These are phyloP conservation scores for Bombyx mori DNA, from an alignment of 1,140 invertebrate genomes.

Conservation along the genomic window DNA sequence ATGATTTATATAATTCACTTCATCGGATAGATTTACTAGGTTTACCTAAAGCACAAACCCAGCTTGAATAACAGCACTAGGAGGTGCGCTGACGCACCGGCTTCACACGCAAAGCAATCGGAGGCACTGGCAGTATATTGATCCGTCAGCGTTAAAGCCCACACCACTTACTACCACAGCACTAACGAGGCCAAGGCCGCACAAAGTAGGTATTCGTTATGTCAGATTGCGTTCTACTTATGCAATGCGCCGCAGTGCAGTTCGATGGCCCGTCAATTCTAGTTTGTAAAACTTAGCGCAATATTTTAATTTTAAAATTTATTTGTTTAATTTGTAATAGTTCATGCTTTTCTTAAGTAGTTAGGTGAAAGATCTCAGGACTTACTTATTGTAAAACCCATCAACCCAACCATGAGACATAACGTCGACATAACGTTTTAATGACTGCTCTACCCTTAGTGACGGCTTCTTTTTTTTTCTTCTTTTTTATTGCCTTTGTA, in stretches of 20 bases:
- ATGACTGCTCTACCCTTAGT: too few species aligned
- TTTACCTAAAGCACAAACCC: constrained; percentile 5
- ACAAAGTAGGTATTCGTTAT: constrained; percentile 44
- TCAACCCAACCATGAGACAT: too few species aligned
- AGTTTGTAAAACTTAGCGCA: too few species aligned
- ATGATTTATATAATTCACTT: too few species aligned
- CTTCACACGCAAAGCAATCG: constrained; percentile 11
- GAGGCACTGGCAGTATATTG: constrained; percentile 18
- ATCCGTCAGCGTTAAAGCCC: constrained; percentile 11
- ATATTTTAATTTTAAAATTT: too few species aligned
- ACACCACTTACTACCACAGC: constrained; percentile 14
- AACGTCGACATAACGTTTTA: too few species aligned
- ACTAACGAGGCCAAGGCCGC: constrained; percentile 57
- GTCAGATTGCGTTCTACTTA: constrained; percentile 66
- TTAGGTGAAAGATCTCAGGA: too few species aligned
- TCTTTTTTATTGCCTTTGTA: too few species aligned
- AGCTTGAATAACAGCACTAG: neutral
- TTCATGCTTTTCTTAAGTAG: too few species aligned
- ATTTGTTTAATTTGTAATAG: too few species aligned
- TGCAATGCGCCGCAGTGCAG: constrained; percentile 60
- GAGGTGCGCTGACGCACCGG: constrained; percentile 9
- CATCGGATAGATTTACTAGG: neutral
- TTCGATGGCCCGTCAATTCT: constrained; percentile 38
- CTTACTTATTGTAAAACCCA: too few species aligned
- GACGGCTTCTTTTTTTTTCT: too few species aligned